phyloP scores from a whole-genome alignment of 2,113 vertebrate genomes.

The Pristiophorus japonicus region DNA sequence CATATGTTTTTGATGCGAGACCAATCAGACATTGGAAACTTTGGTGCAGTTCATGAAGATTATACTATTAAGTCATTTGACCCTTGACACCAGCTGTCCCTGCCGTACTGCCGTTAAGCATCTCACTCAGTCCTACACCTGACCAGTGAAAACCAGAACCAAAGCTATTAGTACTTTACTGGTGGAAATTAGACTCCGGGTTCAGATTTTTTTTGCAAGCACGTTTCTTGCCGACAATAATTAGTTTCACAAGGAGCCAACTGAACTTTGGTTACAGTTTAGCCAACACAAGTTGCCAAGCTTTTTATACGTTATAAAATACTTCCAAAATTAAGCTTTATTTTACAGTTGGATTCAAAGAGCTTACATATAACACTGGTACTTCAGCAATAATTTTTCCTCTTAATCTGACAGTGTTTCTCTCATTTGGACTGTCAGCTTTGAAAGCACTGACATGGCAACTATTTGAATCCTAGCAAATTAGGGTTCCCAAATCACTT shows the following conservation, averaged over 20 bases:
- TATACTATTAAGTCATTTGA: neutral
- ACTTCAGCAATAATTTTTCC: slow-evolving; percentile 1
- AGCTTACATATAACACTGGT: neutral
- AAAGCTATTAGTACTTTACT: neutral
- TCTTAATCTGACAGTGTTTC: neutral
- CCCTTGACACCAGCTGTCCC: neutral
- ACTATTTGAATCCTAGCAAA: neutral
- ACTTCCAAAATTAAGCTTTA: neutral
- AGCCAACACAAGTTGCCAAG: neutral
- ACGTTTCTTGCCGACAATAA: neutral
- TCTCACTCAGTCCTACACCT: neutral
- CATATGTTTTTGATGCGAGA: neutral
- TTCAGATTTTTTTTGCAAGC: neutral
- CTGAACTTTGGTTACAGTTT: neutral
- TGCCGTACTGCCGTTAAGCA: neutral
- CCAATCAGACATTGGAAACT: neutral
- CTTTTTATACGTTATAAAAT: neutral
- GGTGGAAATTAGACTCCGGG: neutral
- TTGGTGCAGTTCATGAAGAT: neutral
- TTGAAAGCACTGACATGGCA: neutral
- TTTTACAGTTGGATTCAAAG: neutral
- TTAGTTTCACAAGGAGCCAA: neutral
- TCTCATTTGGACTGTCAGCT: neutral
- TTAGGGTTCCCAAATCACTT: neutral
- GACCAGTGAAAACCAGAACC: neutral